Conservation (phyloP, 2,113 vertebrate genomes). For the Ictalurus furcatus region DNA sequence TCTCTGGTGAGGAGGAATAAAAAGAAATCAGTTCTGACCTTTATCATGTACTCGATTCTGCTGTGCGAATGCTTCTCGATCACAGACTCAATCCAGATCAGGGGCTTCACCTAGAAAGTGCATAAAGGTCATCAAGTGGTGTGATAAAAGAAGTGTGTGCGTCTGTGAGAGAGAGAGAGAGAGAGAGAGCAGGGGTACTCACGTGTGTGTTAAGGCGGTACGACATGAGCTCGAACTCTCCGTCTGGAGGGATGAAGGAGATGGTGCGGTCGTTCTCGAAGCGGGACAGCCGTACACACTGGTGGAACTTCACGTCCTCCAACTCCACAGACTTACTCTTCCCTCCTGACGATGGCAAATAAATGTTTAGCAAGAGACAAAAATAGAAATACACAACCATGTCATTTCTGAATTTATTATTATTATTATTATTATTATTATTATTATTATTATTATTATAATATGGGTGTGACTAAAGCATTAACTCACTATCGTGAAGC, state of each 20-base stretch:
- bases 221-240: slow-evolving; percentile 84
- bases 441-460: neutral
- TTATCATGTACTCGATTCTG: slow-evolving; percentile 98
- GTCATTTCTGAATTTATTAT: neutral
- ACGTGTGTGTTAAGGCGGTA: slow-evolving; percentile 82
- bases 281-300: slow-evolving; percentile 81
- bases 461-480: neutral
- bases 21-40: slow-evolving; percentile 71
- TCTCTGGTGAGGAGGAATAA: neutral
- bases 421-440: no score
- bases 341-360: slow-evolving; percentile 65
- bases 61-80: slow-evolving; percentile 99
- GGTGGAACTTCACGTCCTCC: slow-evolving; percentile 84
- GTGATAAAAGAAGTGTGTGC: neutral
- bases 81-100: slow-evolving; percentile 98
- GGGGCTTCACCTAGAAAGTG: slow-evolving; percentile 85
- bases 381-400: neutral
- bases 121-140: neutral
- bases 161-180: no score
- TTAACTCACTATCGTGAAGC: neutral
- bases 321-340: slow-evolving; percentile 83
- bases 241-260: slow-evolving; percentile 81
- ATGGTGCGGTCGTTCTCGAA: slow-evolving; percentile 83
- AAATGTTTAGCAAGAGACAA: neutral
- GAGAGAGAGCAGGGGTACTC: slow-evolving; percentile 43